Evolutionary conservation across 2,113 vertebrate species (phyloP).

Genomic region (Rhagologus leucostigma): DNA sequence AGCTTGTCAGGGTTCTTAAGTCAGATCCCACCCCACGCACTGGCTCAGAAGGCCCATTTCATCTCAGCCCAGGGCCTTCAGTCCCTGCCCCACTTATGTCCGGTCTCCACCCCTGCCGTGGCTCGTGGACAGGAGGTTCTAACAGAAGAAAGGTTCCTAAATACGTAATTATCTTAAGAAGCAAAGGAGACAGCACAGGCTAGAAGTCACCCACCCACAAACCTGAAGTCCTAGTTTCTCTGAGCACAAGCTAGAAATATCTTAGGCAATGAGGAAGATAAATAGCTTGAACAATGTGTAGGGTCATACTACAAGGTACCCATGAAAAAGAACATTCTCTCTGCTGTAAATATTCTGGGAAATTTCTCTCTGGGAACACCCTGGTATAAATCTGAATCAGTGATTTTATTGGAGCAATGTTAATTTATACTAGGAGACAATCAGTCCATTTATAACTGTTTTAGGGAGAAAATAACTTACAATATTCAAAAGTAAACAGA

Average conservation of each 20-base stretch:
- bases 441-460: neutral
- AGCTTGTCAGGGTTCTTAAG: neutral
- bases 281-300: neutral
- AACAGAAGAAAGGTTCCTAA: neutral
- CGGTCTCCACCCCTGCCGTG: neutral
- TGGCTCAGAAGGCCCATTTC: neutral
- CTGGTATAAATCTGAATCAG: neutral
- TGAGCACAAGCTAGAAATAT: neutral
- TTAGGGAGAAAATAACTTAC: neutral
- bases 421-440: neutral
- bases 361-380: neutral
- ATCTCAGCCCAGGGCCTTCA: neutral
- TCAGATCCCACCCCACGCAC: neutral
- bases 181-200: neutral
- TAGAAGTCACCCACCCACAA: neutral
- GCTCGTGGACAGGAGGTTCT: rapidly evolving
- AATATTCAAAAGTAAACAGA: neutral
- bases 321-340: neutral
- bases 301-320: neutral
- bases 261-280: neutral
- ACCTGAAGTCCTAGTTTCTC: neutral
- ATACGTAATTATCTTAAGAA: neutral
- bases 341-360: neutral
- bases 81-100: neutral
- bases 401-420: neutral